These are phyloP conservation scores for Trissonchulus latispiculum DNA, from an alignment of 2,888 invertebrate species.

Conservation along the genomic window DNA sequence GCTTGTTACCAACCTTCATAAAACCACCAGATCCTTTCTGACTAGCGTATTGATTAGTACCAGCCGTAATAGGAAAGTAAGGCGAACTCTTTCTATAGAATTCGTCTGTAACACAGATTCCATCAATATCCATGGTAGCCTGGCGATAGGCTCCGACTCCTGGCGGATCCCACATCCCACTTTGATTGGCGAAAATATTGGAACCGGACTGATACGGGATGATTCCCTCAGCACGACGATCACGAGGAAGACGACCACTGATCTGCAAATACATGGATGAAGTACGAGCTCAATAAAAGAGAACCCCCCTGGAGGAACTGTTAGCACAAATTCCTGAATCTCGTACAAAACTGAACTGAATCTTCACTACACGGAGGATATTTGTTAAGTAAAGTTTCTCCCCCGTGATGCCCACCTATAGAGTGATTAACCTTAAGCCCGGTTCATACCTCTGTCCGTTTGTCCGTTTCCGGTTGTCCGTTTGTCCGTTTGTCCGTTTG, in stretches of 20 bases:
- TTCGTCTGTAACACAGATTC: constrained; percentile 34
- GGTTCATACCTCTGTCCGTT: no score
- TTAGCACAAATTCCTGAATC: no score
- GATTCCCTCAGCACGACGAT: constrained; percentile 37
- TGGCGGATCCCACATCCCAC: constrained; percentile 38
- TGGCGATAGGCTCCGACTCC: constrained; percentile 17
- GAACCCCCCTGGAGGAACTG: no score
- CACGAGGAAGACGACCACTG: constrained; percentile 30
- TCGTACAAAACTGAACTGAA: no score
- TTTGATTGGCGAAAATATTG: constrained; percentile 41
- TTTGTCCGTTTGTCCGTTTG: no score
- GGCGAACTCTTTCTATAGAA: constrained; percentile 37
- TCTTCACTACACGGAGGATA: no score
- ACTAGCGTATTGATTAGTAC: constrained; percentile 43
- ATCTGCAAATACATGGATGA: constrained; percentile 28
- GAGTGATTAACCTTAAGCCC: no score
- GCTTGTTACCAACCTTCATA: no score
- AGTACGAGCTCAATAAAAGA: no score
- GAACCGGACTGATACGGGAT: constrained; percentile 42
- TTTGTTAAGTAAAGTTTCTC: no score
- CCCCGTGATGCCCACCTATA: no score
- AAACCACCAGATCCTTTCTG: constrained; percentile 42
- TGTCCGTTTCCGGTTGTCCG: no score
- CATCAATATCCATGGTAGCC: constrained; percentile 5
- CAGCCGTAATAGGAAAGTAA: constrained; percentile 42